A percentile compares a stretch with the other conserved stretches of the same genome.
phyloP scores from a whole-genome alignment of 2,888 invertebrate species.

The Achlya flavicornis region DNA sequence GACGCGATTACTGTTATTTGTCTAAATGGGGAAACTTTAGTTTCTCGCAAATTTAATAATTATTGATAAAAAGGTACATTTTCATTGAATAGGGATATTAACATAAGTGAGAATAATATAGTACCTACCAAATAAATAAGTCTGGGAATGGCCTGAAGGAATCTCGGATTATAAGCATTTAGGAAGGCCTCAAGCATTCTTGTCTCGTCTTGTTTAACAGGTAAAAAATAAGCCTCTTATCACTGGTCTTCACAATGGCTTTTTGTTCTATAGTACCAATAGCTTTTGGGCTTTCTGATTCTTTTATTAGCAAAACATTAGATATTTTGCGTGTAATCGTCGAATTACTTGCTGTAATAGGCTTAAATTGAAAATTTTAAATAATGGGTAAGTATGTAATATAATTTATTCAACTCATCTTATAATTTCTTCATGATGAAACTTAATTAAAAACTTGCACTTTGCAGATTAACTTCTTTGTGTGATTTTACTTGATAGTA shows the following conservation, averaged over 20 bases:
- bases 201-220: slow-evolving; percentile 5
- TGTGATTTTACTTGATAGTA: background rate
- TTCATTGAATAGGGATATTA: background rate
- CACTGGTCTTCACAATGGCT: background rate
- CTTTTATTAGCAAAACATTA: slow-evolving; percentile 9
- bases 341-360: too few species aligned
- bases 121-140: background rate
- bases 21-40: slow-evolving; percentile 18
- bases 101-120: background rate
- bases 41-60: slow-evolving; percentile 16
- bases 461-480: background rate
- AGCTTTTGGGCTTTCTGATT: slow-evolving; percentile 32
- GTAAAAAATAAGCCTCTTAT: slow-evolving; percentile 8
- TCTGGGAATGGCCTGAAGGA: background rate
- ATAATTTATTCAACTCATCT: background rate
- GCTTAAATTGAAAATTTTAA: too few species aligned
- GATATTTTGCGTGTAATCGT: background rate
- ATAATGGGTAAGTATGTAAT: too few species aligned
- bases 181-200: background rate
- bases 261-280: slow-evolving; percentile 32
- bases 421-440: background rate
- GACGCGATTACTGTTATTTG: background rate
- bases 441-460: background rate
- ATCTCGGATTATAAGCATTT: slow-evolving; percentile 12
- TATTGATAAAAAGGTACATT: background rate